These are phyloP conservation scores for Sphenopsis melanotis DNA, from an alignment of 2,797 vertebrate species.

Conservation along the genomic window DNA sequence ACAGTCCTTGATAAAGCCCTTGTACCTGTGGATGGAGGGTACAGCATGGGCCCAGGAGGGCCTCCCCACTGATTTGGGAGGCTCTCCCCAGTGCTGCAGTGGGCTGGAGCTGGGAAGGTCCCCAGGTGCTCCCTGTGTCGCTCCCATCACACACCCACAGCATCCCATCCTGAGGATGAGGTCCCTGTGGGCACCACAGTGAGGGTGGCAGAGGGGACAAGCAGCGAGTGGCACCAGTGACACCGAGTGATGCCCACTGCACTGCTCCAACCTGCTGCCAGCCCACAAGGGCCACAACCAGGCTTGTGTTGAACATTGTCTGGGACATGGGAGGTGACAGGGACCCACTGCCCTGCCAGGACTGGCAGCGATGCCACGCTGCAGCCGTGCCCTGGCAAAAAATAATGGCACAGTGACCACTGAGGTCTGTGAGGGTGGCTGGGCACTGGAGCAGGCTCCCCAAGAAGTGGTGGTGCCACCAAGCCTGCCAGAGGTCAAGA, in stretches of 20 bases:
- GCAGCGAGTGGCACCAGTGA: accelerated
- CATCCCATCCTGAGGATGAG: not conserved
- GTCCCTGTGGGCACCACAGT: accelerated
- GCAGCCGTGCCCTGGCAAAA: not conserved
- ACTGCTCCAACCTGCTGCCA: not conserved
- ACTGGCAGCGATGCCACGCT: not conserved
- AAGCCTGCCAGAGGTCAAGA: not conserved
- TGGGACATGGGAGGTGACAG: not conserved
- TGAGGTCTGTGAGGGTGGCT: not conserved
- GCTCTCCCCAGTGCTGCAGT: not conserved
- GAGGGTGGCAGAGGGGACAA: not conserved
- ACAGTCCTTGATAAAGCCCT: slow-evolving; percentile 99
- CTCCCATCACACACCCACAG: not conserved
- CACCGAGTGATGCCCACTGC: accelerated
- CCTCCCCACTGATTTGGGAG: not conserved
- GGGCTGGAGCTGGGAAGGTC: not conserved
- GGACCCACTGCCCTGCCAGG: not conserved
- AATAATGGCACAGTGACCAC: accelerated
- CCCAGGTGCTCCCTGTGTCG: accelerated
- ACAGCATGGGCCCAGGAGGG: not conserved
- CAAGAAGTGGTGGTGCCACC: not conserved
- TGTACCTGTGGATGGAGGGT: slow-evolving; percentile 83
- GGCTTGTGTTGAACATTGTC: accelerated
- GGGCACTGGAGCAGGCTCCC: not conserved
- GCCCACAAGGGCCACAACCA: not conserved